These are phyloP conservation scores for Oryzias woworae DNA, from an alignment of 2,113 vertebrate genomes.

Conservation along the genomic window DNA sequence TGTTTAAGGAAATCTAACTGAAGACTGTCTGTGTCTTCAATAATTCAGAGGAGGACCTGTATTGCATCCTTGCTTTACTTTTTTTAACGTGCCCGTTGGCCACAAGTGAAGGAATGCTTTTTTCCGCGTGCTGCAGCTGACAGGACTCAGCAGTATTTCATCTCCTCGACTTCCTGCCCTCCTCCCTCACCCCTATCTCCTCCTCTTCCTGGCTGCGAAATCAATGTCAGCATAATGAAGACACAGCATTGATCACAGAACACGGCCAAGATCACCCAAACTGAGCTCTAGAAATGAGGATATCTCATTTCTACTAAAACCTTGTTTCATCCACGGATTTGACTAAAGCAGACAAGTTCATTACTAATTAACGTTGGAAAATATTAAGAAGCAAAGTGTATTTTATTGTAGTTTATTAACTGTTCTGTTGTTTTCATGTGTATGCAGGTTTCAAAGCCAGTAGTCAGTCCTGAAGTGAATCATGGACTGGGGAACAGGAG, in stretches of 20 bases:
- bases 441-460: conserved; percentile 87
- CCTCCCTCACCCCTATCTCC: conserved; percentile 3
- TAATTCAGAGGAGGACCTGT: too few relatives aligned
- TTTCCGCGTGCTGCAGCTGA: background rate
- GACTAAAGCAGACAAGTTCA: conserved; percentile 14
- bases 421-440: background rate
- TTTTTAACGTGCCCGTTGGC: too few relatives aligned
- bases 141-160: too few relatives aligned
- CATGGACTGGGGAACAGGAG: conserved; percentile 87
- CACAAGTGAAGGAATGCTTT: background rate
- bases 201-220: conserved; percentile 41
- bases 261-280: conserved; percentile 9
- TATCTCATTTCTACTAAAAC: background rate
- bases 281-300: conserved; percentile 7
- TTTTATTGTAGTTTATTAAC: conserved; percentile 4
- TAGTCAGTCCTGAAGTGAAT: conserved; percentile 84
- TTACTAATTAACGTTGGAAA: conserved; percentile 22
- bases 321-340: background rate
- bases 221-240: conserved; percentile 46
- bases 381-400: conserved; percentile 3
- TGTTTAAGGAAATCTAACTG: too few relatives aligned
- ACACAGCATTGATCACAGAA: conserved; percentile 40
- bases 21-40: too few relatives aligned
- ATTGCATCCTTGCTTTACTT: too few relatives aligned
- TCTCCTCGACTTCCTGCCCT: conserved; percentile 1